phyloP scores from a whole-genome alignment of 2,113 vertebrate species.

The Amazona guildingii region DNA sequence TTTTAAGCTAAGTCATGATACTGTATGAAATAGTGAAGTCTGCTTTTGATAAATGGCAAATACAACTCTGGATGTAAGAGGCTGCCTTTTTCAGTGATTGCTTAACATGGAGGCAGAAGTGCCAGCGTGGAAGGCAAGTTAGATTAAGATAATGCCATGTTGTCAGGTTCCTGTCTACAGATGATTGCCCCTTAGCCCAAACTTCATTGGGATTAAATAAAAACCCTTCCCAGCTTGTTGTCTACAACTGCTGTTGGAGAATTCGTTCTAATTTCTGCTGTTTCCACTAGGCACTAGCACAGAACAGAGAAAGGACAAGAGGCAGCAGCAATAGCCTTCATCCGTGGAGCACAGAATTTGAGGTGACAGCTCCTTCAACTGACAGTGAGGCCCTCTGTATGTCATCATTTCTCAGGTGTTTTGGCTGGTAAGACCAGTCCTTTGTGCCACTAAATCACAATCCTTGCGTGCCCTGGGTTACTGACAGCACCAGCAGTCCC shows the following conservation, averaged over 20 bases:
- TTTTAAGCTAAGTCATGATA: not conserved
- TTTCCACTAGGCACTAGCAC: not conserved
- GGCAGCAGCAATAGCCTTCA: not conserved
- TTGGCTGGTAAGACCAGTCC: not conserved
- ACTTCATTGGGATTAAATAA: not conserved
- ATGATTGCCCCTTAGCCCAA: not conserved
- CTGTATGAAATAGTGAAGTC: not conserved
- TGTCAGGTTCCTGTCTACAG: not conserved
- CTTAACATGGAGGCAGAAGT: not conserved
- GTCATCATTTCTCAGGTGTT: not conserved
- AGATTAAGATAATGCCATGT: constrained; percentile 5
- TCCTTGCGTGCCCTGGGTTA: not conserved
- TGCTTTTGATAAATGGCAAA: not conserved
- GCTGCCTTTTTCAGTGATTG: not conserved
- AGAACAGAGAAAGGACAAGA: not conserved
- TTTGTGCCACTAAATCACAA: not conserved
- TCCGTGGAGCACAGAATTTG: not conserved
- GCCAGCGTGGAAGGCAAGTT: constrained; percentile 36
- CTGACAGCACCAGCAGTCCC: not conserved
- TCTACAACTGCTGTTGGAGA: not conserved
- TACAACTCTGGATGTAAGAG: not conserved
- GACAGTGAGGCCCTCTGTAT: not conserved
- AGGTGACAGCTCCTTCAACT: not conserved
- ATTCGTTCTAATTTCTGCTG: not conserved
- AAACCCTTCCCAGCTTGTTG: not conserved